A percentile compares a stretch with the other conserved stretches of the same genome.
Evolutionary conservation across 2,113 vertebrate species (phyloP).

Genomic region (Cathartes aura): DNA sequence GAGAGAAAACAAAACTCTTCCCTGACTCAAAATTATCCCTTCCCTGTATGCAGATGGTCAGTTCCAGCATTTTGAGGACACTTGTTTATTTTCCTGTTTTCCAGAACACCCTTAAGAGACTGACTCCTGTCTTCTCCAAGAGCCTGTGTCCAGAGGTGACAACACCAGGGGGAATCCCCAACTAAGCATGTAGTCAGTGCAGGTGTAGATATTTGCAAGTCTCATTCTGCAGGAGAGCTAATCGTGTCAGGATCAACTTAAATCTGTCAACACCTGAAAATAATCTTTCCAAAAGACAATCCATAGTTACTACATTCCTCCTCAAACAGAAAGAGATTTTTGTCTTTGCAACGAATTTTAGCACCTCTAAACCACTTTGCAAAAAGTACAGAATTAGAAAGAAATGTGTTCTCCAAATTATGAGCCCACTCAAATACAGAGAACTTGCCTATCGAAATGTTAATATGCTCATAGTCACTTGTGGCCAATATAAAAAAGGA

Average conservation of each 20-base stretch:
- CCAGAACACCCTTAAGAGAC: not conserved
- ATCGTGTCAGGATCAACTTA: not conserved
- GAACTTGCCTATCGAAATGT: accelerated
- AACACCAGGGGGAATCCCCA: accelerated
- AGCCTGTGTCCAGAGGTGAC: not conserved
- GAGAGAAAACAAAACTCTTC: not conserved
- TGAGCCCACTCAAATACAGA: not conserved
- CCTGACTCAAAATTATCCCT: not conserved
- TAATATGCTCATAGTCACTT: not conserved
- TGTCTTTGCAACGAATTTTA: not conserved
- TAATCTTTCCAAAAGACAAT: not conserved
- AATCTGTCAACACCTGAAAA: not conserved
- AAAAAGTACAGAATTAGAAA: not conserved
- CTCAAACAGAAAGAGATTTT: not conserved
- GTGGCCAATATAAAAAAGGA: not conserved
- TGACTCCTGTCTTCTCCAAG: not conserved
- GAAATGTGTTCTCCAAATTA: not conserved
- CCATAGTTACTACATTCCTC: not conserved
- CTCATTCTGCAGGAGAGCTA: not conserved
- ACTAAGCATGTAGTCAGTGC: not conserved
- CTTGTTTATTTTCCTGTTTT: not conserved
- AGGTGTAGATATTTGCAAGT: not conserved
- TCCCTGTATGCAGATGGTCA: not conserved
- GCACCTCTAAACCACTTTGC: not conserved
- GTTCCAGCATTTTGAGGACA: not conserved